Evolutionary conservation across 2,888 invertebrate species (phyloP), one percentile per base, ranked within the genome.

Genomic region (Dolichomitus sp.): DNA sequence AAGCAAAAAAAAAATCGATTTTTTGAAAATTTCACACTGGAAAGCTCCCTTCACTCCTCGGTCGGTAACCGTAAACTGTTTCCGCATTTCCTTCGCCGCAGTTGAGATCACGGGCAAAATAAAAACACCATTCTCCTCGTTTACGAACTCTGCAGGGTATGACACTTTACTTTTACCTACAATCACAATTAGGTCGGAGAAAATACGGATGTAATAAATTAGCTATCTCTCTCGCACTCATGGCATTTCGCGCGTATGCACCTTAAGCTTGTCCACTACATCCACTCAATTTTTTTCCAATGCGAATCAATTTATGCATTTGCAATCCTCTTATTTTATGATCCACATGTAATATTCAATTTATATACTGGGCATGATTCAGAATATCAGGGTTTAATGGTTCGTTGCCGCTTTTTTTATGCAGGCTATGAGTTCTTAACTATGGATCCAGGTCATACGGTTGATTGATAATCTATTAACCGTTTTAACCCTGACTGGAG

Each of bases 381-480:
- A 33, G 1, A 6, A 6, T 6, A 33, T 33, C 6, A 33, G 33
- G 27, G 27, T 23, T 54, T 40, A 70, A 70, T 70, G 12, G 50
- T 48, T 45, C 54, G 54, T 11, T 12, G 12, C 45, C 33, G 12
- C 7, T 37, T 14, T 17, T 33, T 33, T 19, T 61, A 12, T 27
- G 12, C 19, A 33, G 5, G 54, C n/a, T 23, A n/a, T 27, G 7
- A 11, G 27, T 4, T 12, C 17, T 27, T n/a, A 40, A 52, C 37
- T 37, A n/a, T 14, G 12, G 37, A 72, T 66, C 70, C 72, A 72
- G 75, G 79, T 83, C 82, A 61, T 68, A 54, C 80, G 80, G n/a
- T 30, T 42, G 68, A 83, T 83, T 76, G 72, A 76, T 69, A 76
- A 80, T 83, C 61, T 33, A 80, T 80, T 63, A 68, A 83, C 76